These are phyloP conservation scores for Sebastes nivosus DNA, from an alignment of 2,797 vertebrate species.

Conservation along the genomic window DNA sequence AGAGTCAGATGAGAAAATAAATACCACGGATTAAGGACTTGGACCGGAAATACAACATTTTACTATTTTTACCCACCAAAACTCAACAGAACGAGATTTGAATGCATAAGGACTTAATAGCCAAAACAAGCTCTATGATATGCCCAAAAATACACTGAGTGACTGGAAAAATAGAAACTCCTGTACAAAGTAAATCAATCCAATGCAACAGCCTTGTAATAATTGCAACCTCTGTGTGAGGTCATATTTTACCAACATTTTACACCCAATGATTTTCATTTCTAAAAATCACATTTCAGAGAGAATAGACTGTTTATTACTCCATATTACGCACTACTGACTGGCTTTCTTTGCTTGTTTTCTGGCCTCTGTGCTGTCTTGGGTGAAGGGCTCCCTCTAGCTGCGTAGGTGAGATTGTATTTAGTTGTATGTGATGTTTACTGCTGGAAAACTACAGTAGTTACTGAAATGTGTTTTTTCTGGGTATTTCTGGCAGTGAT, in stretches of 20 bases:
- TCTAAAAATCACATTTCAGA: neutral
- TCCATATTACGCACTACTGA: accelerated
- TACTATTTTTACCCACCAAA: neutral
- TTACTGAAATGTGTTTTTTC: neutral
- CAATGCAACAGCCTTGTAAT: neutral
- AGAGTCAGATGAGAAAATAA: too few species aligned
- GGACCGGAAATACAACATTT: neutral
- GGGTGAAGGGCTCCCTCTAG: conserved; percentile 10
- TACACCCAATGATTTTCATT: too few species aligned
- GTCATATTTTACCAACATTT: neutral
- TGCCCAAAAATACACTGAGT: neutral
- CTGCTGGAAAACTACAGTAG: neutral
- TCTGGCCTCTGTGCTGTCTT: neutral
- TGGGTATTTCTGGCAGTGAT: neutral
- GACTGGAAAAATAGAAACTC: too few species aligned
- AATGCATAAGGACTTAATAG: neutral
- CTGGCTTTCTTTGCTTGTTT: neutral
- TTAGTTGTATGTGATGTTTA: neutral
- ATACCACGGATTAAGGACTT: too few species aligned
- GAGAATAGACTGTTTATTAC: accelerated
- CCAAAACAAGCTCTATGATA: neutral
- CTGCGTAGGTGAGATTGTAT: neutral
- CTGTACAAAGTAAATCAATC: neutral
- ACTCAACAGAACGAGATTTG: neutral
- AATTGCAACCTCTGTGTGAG: neutral